These are phyloP conservation scores for Didymodactylos carnosus DNA, from an alignment of 2,888 invertebrate genomes.

Conservation along the genomic window DNA sequence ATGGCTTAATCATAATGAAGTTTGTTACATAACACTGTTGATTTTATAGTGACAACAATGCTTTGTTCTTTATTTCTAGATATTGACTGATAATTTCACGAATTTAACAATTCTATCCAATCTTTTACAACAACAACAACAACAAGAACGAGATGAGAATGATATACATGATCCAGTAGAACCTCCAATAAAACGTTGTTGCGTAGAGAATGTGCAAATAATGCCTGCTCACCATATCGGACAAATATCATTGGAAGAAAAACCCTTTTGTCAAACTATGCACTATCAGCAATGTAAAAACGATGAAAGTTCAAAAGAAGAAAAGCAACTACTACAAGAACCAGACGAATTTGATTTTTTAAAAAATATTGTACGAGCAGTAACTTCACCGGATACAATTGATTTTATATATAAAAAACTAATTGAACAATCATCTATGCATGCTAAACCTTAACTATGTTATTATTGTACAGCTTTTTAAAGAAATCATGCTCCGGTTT, in stretches of 20 bases:
- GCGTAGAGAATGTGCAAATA: too few relatives aligned
- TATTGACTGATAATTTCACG: neutral
- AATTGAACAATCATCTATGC: too few relatives aligned
- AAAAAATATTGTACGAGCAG: neutral
- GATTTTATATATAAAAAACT: neutral
- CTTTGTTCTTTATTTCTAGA: neutral
- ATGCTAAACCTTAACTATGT: too few relatives aligned
- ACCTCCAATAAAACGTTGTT: neutral
- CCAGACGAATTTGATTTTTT: neutral
- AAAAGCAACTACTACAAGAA: too few relatives aligned
- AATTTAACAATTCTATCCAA: neutral
- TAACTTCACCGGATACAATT: neutral
- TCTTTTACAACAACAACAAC: neutral
- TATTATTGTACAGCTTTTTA: too few relatives aligned
- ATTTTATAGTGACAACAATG: neutral
- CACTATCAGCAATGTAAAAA: too few relatives aligned
- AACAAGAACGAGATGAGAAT: too few relatives aligned
- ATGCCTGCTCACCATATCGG: too few relatives aligned
- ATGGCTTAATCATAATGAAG: neutral
- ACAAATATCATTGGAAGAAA: too few relatives aligned
- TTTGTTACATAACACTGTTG: neutral
- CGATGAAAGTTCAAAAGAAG: too few relatives aligned
- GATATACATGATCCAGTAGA: neutral
- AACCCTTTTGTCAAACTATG: too few relatives aligned
- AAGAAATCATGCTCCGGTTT: too few relatives aligned